Evolutionary conservation across 1,140 invertebrate genomes (phyloP), one percentile per base, ranked within the genome.

Genomic region (Lordiphosa stackelbergi): DNA sequence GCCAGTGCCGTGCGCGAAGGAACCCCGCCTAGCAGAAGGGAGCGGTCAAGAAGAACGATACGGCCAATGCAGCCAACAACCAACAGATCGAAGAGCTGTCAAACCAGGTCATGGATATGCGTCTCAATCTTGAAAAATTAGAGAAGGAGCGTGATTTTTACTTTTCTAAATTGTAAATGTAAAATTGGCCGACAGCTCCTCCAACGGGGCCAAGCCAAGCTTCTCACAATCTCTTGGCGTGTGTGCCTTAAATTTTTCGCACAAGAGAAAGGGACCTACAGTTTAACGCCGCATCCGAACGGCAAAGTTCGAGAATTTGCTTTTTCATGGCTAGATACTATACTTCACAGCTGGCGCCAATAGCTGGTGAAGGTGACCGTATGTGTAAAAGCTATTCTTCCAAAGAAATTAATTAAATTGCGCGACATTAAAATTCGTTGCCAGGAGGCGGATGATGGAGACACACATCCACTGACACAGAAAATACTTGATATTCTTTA

Each of bases 91-190:
- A 88, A 13, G 88, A 88, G 35, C 53, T 88, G 40, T 87, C 86
- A 11, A 88, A 73, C 59, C 88, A 88, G 73, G 85, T 98, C 62
- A 91, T 93, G 84, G 95, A 97, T 73, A 90, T 96, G 87, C 95
- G 94, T 89, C 89, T 96, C 53, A 97, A 95, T 54, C 91, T 98
- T 13, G 96, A 98, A 74, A 97, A 96, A 28, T 89, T 99, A 62
- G 97, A 99, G 88, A 98, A 98, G 79, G 98, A 99, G 89, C 91
- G 98, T 88, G 98, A 99, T 90, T 99, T 99, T 88, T 99, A 99
- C 89, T 99, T 99, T 90, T 96, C 96, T 57, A 99, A 99, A 90
- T n/a, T n/a, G n/a, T n/a, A n/a, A n/a, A n/a, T n/a, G n/a, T n/a
- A n/a, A n/a, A n/a, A n/a, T n/a, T n/a, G n/a, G n/a, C n/a, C n/a